These are phyloP conservation scores for Halichoerus grypus DNA, from an alignment of 2,113 vertebrate genomes.

Conservation along the genomic window DNA sequence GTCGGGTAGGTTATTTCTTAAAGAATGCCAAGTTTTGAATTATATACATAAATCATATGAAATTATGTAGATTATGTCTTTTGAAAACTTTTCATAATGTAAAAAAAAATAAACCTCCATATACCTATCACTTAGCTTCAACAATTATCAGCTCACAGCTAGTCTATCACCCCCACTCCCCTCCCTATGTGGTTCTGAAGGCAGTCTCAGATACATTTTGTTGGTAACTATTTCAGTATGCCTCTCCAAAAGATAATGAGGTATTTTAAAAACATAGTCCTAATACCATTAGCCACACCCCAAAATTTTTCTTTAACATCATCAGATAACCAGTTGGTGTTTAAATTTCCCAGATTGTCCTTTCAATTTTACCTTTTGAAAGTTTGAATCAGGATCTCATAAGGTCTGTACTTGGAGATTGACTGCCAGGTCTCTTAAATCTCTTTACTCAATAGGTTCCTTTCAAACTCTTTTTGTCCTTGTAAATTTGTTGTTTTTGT, in stretches of 20 bases:
- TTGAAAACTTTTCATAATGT: not conserved
- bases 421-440: not conserved
- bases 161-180: not conserved
- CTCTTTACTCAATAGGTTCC: not conserved
- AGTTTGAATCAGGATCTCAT: not conserved
- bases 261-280: not conserved
- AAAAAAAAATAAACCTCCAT: not conserved
- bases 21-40: not conserved
- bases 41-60: not conserved
- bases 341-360: not conserved
- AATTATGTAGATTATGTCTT: not conserved
- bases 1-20: not conserved
- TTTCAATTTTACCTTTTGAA: not conserved
- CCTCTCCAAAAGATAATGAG: not conserved
- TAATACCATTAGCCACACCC: not conserved
- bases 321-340: not conserved
- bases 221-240: not conserved
- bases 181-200: not conserved
- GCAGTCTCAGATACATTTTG: not conserved
- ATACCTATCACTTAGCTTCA: not conserved
- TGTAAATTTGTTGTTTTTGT: not conserved
- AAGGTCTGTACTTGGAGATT: not conserved
- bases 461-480: not conserved
- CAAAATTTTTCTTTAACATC: slow-evolving; percentile 5
- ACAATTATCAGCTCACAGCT: not conserved